phyloP scores from a whole-genome alignment of 2,113 vertebrate species.

The Rhabdomys dilectus region DNA sequence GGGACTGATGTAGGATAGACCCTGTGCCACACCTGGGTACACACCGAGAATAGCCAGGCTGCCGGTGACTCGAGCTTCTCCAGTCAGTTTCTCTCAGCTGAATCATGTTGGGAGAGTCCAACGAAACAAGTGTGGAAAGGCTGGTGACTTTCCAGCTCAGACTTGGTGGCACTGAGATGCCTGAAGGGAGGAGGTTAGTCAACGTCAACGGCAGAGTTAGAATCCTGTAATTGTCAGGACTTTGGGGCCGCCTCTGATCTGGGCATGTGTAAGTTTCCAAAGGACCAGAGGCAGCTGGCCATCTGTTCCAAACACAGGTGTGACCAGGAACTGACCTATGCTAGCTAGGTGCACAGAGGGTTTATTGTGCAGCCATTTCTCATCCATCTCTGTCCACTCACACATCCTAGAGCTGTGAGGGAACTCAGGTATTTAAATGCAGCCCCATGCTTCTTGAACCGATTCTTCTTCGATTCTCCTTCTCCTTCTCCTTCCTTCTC shows the following conservation, averaged over 20 bases:
- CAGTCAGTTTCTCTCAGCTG: slow-evolving; percentile 67
- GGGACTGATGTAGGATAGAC: neutral
- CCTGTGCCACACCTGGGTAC: slow-evolving; percentile 46
- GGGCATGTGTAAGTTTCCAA: slow-evolving; percentile 1
- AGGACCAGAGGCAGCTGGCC: neutral
- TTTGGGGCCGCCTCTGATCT: neutral
- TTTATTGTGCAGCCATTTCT: neutral
- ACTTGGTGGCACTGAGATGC: neutral
- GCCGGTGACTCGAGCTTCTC: slow-evolving; percentile 31
- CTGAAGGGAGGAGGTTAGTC: neutral
- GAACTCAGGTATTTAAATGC: neutral
- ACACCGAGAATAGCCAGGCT: slow-evolving; percentile 4
- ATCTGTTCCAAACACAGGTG: neutral
- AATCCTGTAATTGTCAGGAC: neutral
- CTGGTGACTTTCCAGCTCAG: neutral
- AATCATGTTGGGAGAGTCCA: slow-evolving; percentile 65
- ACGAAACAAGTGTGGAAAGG: neutral
- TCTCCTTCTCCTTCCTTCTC: too few species aligned
- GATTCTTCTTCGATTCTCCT: slow-evolving; percentile 57
- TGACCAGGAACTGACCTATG: neutral
- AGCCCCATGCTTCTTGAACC: slow-evolving; percentile 23
- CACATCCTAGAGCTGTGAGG: neutral
- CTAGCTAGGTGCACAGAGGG: neutral
- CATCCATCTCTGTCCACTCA: neutral
- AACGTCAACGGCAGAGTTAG: neutral